Evolutionary conservation across 2,888 invertebrate species (phyloP).

Genomic region (Drosophila melanosoma): DNA sequence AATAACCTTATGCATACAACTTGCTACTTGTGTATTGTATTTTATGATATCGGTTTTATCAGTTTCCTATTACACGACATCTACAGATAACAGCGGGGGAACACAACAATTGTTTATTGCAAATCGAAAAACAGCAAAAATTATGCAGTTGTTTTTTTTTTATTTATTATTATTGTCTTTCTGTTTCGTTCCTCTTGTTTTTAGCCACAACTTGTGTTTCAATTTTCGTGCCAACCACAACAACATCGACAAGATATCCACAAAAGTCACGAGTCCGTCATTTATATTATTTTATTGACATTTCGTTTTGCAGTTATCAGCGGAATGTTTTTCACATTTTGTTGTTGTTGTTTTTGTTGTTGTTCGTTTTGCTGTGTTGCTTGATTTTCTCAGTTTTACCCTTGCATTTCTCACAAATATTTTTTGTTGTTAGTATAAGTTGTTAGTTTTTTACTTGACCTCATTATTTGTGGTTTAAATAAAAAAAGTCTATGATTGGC

Average conservation of each 20-base stretch:
- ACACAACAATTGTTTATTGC: constrained; percentile 51
- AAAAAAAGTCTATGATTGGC: not conserved
- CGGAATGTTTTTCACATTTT: constrained; percentile 30
- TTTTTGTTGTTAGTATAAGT: not conserved
- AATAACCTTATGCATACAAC: constrained; percentile 23
- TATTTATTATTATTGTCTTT: constrained; percentile 27
- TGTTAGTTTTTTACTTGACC: not conserved
- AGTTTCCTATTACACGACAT: constrained; percentile 39
- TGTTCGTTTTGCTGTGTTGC: constrained; percentile 16
- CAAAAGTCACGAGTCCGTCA: constrained; percentile 76
- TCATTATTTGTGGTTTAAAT: not conserved
- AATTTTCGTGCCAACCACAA: constrained; percentile 41
- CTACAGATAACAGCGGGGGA: constrained; percentile 49
- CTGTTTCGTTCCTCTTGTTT: constrained; percentile 8
- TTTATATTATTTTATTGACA: constrained; percentile 78
- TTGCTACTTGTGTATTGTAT: constrained; percentile 20
- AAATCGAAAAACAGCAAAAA: constrained; percentile 41
- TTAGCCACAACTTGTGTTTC: constrained; percentile 36
- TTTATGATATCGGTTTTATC: constrained; percentile 34
- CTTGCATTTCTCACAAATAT: constrained; percentile 5
- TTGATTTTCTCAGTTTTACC: constrained; percentile 17
- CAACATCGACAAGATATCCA: constrained; percentile 36
- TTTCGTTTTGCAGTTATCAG: constrained; percentile 68
- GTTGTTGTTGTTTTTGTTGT: constrained; percentile 5
- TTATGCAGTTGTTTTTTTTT: constrained; percentile 11